Conservation (phyloP, 2,797 vertebrate genomes). For the Novumbra hubbsi region DNA sequence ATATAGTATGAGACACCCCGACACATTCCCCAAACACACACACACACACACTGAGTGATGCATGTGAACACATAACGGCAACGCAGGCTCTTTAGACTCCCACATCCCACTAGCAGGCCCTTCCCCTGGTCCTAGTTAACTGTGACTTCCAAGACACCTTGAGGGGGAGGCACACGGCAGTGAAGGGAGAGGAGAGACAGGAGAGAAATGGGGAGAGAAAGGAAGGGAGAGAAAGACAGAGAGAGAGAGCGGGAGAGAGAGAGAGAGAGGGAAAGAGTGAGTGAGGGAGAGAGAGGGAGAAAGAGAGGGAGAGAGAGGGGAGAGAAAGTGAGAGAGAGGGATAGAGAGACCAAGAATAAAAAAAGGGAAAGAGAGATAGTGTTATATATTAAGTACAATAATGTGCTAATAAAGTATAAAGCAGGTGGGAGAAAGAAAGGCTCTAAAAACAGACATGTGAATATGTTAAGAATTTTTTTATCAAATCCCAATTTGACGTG, state of each 20-base stretch:
- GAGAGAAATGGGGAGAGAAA: background rate
- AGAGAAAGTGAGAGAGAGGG: background rate
- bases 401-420: no score
- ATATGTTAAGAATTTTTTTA: no score
- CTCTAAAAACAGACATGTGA: no score
- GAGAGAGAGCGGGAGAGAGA: no score
- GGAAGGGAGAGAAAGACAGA: background rate
- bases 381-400: background rate
- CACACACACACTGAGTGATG: no score
- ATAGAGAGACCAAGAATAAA: background rate
- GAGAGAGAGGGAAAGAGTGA: background rate
- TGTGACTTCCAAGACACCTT: constrained; percentile 73
- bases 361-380: background rate
- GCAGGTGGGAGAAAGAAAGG: no score
- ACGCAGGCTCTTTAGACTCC: constrained; percentile 49
- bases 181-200: background rate
- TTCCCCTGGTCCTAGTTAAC: constrained; percentile 71
- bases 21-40: no score
- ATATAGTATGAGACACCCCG: constrained; percentile 60
- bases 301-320: background rate
- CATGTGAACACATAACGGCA: constrained; percentile 15
- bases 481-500: no score
- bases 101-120: constrained; percentile 57
- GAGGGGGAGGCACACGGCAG: constrained; percentile 33
- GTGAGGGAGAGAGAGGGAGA: background rate